phyloP scores from a whole-genome alignment of 1,140 invertebrate species.

The Caenorhabditis briggsae region DNA sequence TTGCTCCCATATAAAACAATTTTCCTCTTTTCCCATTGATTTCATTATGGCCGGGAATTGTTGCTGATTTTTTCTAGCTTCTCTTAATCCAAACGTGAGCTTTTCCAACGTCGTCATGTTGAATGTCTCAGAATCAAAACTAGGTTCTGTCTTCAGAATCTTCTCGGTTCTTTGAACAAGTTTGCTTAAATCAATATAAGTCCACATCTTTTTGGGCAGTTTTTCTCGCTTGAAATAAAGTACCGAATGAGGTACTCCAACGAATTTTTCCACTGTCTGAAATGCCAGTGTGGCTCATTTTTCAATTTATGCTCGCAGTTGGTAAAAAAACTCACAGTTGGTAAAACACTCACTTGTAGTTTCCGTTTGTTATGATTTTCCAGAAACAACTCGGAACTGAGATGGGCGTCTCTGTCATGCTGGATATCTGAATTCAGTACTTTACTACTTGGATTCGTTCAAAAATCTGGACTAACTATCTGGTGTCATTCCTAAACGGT shows the following conservation, averaged over 20 bases:
- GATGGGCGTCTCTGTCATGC: background rate
- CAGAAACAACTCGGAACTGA: background rate
- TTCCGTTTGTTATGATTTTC: constrained; percentile 1
- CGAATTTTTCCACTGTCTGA: background rate
- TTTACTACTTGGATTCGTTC: background rate
- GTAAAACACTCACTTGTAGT: background rate
- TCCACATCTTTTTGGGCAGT: background rate
- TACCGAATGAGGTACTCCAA: background rate
- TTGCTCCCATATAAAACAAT: background rate
- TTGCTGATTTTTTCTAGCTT: background rate
- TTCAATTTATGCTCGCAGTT: background rate
- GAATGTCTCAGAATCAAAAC: background rate
- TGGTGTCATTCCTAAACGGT: background rate
- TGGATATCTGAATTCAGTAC: background rate
- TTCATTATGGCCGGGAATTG: background rate
- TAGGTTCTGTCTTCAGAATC: background rate
- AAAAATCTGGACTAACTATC: background rate
- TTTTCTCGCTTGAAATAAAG: background rate
- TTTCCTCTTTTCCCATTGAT: background rate
- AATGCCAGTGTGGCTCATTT: background rate
- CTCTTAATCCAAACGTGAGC: background rate
- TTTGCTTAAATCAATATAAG: background rate
- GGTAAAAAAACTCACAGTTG: background rate
- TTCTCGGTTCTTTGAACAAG: background rate
- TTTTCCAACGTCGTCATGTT: background rate